phyloP scores from a whole-genome alignment of 1,140 invertebrate genomes.

The Sinonovacula constricta region DNA sequence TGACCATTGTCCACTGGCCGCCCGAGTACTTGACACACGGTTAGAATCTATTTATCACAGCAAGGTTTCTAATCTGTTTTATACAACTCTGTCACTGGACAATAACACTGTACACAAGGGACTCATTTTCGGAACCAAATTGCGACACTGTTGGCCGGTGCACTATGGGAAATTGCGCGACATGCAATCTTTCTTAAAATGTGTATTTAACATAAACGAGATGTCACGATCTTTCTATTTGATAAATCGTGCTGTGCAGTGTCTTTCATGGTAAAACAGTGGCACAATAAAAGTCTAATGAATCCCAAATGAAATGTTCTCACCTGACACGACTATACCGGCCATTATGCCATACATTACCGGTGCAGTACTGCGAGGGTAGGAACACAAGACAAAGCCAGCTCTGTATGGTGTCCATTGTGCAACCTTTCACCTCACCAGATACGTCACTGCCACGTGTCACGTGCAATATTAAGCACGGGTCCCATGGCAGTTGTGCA shows the following conservation, averaged over 20 bases:
- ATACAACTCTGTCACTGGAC: constrained; percentile 8
- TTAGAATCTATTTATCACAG: constrained; percentile 45
- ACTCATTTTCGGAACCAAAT: constrained; percentile 35
- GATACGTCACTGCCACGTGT: constrained; percentile 54
- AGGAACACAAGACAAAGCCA: constrained; percentile 21
- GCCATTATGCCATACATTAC: constrained; percentile 20
- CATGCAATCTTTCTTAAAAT: constrained; percentile 30
- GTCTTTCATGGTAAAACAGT: neutral
- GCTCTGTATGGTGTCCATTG: neutral
- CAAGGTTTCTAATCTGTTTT: constrained; percentile 35
- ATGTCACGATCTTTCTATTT: constrained; percentile 24
- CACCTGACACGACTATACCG: constrained; percentile 32
- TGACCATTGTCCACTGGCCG: neutral
- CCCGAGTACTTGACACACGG: neutral
- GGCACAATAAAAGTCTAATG: constrained; percentile 14
- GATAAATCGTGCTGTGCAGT: neutral
- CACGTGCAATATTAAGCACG: neutral
- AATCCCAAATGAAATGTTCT: constrained; percentile 18
- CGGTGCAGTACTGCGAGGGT: constrained; percentile 1
- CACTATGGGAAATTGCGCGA: constrained; percentile 49
- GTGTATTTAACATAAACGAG: constrained; percentile 15
- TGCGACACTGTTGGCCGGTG: constrained; percentile 44
- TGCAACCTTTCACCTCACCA: constrained; percentile 33
- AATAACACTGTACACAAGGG: constrained; percentile 8
- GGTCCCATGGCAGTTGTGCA: neutral